Conservation (phyloP, 2,797 vertebrate species). For the Channa striata region DNA sequence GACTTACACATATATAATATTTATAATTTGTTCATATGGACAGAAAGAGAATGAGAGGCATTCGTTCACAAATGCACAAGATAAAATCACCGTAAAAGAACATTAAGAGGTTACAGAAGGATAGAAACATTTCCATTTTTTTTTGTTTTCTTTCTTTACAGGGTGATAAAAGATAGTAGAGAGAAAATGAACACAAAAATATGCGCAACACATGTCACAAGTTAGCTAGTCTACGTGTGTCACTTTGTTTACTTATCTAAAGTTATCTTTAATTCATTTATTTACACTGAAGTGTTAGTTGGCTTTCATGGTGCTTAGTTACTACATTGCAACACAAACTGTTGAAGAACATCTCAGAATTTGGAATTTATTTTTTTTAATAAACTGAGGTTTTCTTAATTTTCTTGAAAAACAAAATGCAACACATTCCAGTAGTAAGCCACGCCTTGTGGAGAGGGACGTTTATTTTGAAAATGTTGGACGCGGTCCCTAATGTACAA, state of each 20-base stretch:
- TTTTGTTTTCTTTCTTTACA: conserved; percentile 80
- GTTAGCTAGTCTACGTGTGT: conserved; percentile 87
- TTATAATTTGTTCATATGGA: conserved; percentile 89
- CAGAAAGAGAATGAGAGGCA: conserved; percentile 86
- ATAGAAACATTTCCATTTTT: conserved; percentile 80
- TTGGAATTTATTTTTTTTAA: conserved; percentile 68
- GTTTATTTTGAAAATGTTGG: conserved; percentile 77
- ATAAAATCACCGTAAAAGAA: conserved; percentile 86
- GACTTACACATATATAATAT: conserved; percentile 87
- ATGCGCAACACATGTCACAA: conserved; percentile 87
- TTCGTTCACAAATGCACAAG: conserved; percentile 87
- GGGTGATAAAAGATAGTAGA: conserved; percentile 83
- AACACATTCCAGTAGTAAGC: conserved; percentile 90
- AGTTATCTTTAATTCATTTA: conserved; percentile 84
- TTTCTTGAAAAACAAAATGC: conserved; percentile 86
- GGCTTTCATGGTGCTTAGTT: conserved; percentile 85
- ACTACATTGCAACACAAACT: conserved; percentile 87
- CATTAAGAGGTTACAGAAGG: conserved; percentile 85
- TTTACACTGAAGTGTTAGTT: conserved; percentile 88
- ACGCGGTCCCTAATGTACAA: conserved; percentile 79
- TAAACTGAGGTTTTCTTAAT: conserved; percentile 68
- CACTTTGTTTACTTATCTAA: conserved; percentile 84
- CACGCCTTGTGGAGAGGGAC: conserved; percentile 79
- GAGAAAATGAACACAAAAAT: conserved; percentile 88
- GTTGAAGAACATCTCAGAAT: conserved; percentile 80